phyloP scores from a whole-genome alignment of 2,888 invertebrate genomes.

The Ametastegia equiseti region DNA sequence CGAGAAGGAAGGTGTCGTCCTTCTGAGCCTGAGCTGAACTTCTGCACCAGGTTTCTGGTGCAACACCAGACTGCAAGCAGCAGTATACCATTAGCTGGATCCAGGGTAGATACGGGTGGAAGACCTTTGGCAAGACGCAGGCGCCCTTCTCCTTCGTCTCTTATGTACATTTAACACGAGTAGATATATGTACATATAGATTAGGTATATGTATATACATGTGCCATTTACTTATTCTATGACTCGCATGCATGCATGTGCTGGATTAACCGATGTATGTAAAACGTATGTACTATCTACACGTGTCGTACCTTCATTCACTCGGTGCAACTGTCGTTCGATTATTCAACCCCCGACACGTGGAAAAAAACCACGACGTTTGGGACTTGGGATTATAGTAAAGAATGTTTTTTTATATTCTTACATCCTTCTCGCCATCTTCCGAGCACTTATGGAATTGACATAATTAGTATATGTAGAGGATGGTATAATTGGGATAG shows the following conservation, averaged over 20 bases:
- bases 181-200: no score
- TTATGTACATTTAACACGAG: no score
- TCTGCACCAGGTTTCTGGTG: background rate
- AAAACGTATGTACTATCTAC: no score
- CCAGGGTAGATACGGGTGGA: background rate
- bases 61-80: slow-evolving; percentile 32
- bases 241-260: background rate
- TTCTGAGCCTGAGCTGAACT: no score
- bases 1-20: background rate
- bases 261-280: slow-evolving; percentile 2
- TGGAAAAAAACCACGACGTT: slow-evolving; percentile 5
- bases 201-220: background rate
- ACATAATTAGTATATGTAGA: no score
- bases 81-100: background rate
- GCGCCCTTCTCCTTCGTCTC: background rate
- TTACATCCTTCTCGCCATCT: background rate
- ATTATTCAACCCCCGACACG: slow-evolving; percentile 42
- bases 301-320: background rate
- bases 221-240: background rate
- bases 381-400: background rate
- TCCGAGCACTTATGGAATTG: background rate
- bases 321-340: slow-evolving; percentile 33
- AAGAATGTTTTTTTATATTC: background rate
- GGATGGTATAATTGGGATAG: no score
- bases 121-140: background rate